Base-by-base conservation (phyloP, 2,888 invertebrate species). In the Euplagia quadripunctaria region DNA sequence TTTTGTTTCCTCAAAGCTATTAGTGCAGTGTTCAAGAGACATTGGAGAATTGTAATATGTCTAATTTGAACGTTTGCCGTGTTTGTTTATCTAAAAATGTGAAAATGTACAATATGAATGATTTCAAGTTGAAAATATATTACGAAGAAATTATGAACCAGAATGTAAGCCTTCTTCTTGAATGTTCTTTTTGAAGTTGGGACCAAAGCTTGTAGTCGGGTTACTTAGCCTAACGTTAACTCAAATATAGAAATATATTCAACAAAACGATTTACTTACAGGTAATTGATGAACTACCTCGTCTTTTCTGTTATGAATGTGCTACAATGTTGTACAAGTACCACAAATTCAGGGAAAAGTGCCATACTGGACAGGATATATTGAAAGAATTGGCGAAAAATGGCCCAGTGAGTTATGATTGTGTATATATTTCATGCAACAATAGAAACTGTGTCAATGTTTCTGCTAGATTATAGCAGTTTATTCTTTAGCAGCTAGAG, bases 281-380 rank as follows among this genome's bases (percentile, higher is more conserved):
- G 86, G 83, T 89, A 5, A 73, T 83, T 65, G 93, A 93, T 79
- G 85, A 81, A 0, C 80, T 94, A 17, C 94, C 93, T 5, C 87
- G 86, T 5, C 90, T 87, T 75, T 92, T 93, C 74, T 94, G 94
- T 78, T 93, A 86, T 51, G 92, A 93, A 80, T 94, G 94, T 83
- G 90, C 93, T 0, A 85, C 88, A 4, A 75, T 91, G 72, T 81
- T 94, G 51, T 85, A 90, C 69, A 94, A 94, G 74, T 93, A 88
- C 70, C 91, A 93, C 75, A 91, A 90, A 72, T 94, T 94, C 71
- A 93, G 91, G 73, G 92, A 93, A 74, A 94, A 92, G 76, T 94
- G 94, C 76, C 87, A 86, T 61, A 84, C 78, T 41, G 92, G 91
- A 31, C 89, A 88, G 69, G 87, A 87, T 55, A 82, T 84, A 42